Conservation (phyloP, 2,888 invertebrate species). For the Folsomia candida region DNA sequence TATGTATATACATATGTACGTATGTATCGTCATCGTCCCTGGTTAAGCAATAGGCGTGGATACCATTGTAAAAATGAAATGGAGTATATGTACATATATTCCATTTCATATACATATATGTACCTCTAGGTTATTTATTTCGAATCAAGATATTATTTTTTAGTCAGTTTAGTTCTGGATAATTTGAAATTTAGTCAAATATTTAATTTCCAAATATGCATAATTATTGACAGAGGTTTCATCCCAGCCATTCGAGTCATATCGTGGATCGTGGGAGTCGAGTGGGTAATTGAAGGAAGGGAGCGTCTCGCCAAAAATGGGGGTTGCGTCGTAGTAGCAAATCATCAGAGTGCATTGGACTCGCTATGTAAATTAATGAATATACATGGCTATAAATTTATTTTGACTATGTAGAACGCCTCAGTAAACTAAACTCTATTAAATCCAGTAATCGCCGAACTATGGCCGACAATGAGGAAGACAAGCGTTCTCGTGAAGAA, state of each 20-base stretch:
- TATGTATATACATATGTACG: no score
- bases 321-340: slow-evolving; percentile 58
- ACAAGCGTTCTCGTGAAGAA: slow-evolving; percentile 66
- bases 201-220: no score
- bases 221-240: slow-evolving; percentile 59
- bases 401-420: no score
- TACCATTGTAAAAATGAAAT: no score
- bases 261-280: slow-evolving; percentile 53
- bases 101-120: no score
- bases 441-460: slow-evolving; percentile 73
- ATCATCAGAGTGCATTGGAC: slow-evolving; percentile 62
- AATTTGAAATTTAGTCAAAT: no score
- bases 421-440: slow-evolving; percentile 42
- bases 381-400: background rate
- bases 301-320: slow-evolving; percentile 54
- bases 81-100: no score
- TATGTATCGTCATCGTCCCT: no score
- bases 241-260: slow-evolving; percentile 54
- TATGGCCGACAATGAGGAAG: slow-evolving; percentile 84
- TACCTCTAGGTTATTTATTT: no score
- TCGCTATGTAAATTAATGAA: slow-evolving; percentile 58
- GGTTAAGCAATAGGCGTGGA: no score
- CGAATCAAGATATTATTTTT: no score
- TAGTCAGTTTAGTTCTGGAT: no score
- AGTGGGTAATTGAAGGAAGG: slow-evolving; percentile 54